Evolutionary conservation across 1,140 invertebrate species (phyloP), one percentile per base, ranked within the genome.

Genomic region (Scaptomyza hsui): DNA sequence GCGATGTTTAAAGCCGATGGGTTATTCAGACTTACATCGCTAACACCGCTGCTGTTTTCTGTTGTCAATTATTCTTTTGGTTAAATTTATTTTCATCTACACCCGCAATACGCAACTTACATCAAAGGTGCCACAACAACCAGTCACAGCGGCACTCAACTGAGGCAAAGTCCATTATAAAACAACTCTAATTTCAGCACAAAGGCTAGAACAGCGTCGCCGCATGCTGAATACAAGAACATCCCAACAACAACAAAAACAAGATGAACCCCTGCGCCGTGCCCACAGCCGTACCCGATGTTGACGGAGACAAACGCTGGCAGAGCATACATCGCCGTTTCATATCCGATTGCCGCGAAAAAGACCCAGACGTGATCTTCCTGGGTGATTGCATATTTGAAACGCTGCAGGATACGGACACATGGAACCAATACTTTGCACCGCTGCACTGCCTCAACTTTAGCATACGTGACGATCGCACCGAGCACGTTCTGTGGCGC

Each of bases 361-460:
- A 95, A 91, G 97, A 98, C 92, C 96, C 96, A 32, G 97, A 98
- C 89, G 96, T 98, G n/a, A 93, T 98, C 56, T 97, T 98, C 85
- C 94, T 98, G 44, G 97, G 97, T 5, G 97, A 98, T 92, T 97
- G 96, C 42, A 94, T 97, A 51, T 93, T 98, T 62, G 94, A 95
- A 91, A 94, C 95, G 29, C 91, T 98, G 73, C 94, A 94, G 83
- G 94, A 95, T 78, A 95, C 95, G 29, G 94, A 96, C 92, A 93
- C 97, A 15, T 98, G 97, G 96, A 95, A 95, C 79, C 94, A 96
- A 78, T 94, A 95, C 92, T 97, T 97, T 94, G 96, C 95, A 35
- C 96, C 96, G 16, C 93, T 97, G 80, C 97, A 98, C 92, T 96
- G 95, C 89, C 93, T 98, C 64, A 98, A 98, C 92, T 98, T 98